Evolutionary conservation across 2,113 vertebrate species (phyloP).

Genomic region (Sapayoa aenigma): DNA sequence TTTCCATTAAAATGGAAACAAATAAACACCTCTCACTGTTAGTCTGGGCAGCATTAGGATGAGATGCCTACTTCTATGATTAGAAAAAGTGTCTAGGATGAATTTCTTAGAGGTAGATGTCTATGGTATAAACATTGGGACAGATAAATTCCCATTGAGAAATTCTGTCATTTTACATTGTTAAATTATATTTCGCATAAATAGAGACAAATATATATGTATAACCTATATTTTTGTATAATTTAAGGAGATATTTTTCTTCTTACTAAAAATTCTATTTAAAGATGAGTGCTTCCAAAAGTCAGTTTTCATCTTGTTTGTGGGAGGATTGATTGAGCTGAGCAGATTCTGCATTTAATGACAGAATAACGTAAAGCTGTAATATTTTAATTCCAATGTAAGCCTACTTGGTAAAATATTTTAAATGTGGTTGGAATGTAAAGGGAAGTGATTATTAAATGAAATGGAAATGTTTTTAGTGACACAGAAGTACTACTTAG

Average conservation of each 20-base stretch:
- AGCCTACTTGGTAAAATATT: neutral
- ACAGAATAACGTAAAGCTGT: neutral
- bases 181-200: constrained; percentile 32
- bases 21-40: neutral
- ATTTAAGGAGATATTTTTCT: neutral
- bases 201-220: neutral
- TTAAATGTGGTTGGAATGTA: neutral
- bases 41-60: neutral
- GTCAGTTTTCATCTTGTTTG: constrained; percentile 22
- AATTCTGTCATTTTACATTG: neutral
- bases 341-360: constrained; percentile 12
- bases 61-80: neutral
- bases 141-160: neutral
- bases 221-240: neutral
- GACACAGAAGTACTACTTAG: neutral
- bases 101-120: neutral
- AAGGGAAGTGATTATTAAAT: neutral
- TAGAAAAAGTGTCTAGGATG: neutral
- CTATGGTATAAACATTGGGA: neutral
- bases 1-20: too few species aligned
- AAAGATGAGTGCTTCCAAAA: neutral
- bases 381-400: constrained; percentile 24
- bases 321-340: neutral
- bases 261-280: constrained; percentile 1
- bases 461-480: constrained; percentile 16